Conservation (phyloP, 2,888 invertebrate species). For the Orchesellides sinensis region DNA sequence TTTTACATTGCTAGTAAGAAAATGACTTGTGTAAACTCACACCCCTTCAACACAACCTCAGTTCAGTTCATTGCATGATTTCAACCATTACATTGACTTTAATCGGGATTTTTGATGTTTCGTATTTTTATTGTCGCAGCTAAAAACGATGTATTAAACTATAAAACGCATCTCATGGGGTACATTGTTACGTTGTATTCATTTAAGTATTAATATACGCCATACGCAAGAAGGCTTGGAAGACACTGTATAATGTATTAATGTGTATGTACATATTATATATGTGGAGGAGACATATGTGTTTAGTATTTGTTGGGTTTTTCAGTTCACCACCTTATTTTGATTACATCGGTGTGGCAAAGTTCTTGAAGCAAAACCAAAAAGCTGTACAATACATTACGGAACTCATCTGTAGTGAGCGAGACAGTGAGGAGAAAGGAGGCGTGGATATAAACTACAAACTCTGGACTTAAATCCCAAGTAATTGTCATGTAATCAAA, state of each 20-base stretch:
- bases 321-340: background rate
- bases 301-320: background rate
- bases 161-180: too few relatives aligned
- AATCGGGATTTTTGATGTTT: too few relatives aligned
- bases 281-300: background rate
- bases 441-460: constrained; percentile 52
- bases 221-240: background rate
- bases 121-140: too few relatives aligned
- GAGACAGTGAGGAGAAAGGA: background rate
- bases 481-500: constrained; percentile 69
- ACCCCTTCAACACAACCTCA: too few relatives aligned
- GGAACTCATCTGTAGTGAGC: background rate
- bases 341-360: background rate
- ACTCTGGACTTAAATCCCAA: constrained; percentile 63
- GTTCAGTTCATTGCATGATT: too few relatives aligned
- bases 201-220: background rate
- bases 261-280: background rate
- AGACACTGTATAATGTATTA: background rate
- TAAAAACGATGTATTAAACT: too few relatives aligned
- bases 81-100: too few relatives aligned
- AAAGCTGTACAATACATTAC: too few relatives aligned
- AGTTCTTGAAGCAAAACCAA: background rate
- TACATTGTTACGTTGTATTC: too few relatives aligned
- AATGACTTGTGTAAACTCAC: too few relatives aligned
- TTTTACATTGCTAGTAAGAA: too few relatives aligned